These are phyloP conservation scores for Eufriesea mexicana DNA, from an alignment of 1,140 invertebrate genomes.

Conservation along the genomic window DNA sequence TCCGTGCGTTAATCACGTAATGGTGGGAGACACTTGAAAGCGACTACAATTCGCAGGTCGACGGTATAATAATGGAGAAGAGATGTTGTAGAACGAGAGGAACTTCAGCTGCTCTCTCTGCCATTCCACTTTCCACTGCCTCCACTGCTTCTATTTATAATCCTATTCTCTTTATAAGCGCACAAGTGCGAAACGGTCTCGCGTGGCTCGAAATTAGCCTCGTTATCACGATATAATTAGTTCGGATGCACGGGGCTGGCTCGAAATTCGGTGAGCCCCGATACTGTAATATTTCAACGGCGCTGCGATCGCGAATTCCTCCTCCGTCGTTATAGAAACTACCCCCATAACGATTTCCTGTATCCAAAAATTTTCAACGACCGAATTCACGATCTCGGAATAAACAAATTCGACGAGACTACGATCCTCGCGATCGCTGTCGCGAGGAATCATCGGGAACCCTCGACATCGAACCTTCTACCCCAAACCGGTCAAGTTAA, in stretches of 20 bases:
- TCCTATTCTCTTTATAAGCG: conserved; percentile 70
- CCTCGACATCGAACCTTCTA: too few relatives aligned
- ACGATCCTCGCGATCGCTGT: too few relatives aligned
- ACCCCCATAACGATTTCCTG: too few relatives aligned
- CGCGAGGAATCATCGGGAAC: too few relatives aligned
- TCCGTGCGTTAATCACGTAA: conserved; percentile 59
- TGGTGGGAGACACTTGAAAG: conserved; percentile 51
- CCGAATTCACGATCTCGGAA: too few relatives aligned
- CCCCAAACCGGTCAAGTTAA: too few relatives aligned
- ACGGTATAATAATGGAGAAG: conserved; percentile 62
- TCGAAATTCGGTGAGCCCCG: conserved; percentile 32
- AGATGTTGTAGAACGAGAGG: conserved; percentile 39
- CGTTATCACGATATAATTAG: conserved; percentile 68
- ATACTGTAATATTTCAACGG: conserved; percentile 21
- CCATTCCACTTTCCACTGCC: conserved; percentile 3
- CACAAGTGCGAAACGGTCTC: conserved; percentile 57
- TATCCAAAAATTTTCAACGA: too few relatives aligned
- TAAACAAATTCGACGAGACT: too few relatives aligned
- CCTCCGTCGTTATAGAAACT: background rate
- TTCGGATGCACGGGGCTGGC: conserved; percentile 6
- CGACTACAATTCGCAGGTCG: conserved; percentile 57
- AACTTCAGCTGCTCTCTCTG: conserved; percentile 25
- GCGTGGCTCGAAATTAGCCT: conserved; percentile 61
- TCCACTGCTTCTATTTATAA: conserved; percentile 67
- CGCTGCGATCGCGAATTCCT: background rate